Evolutionary conservation across 2,888 invertebrate species (phyloP), one percentile per base, ranked within the genome.

Genomic region (Campopleginae sp.): DNA sequence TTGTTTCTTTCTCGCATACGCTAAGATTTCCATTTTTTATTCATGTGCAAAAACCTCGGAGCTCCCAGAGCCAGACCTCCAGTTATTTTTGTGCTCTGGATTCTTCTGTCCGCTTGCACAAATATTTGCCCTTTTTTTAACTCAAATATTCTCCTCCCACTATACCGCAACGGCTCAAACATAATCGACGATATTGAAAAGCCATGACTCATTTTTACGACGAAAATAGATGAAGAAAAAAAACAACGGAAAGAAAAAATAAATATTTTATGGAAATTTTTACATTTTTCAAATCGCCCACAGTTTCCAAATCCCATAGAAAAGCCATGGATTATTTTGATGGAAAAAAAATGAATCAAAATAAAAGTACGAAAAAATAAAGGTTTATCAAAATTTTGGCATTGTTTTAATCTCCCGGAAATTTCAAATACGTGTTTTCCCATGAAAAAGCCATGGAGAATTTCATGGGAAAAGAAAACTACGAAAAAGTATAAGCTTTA

Each of bases 161-260:
- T 51, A 19, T 51, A 51, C 8, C 2, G 3, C 14, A 58, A 27
- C 27, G 14, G 58, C 58, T 14, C 27, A 58, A 58, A 58, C 58
- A 58, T 14, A 58, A 58, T 58, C 27, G 14, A 27, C 58, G 27
- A 58, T 58, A 58, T 58, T 58, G 27, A 58, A 48, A 58, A 58
- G 58, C 27, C 27, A 27, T 58, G 27, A 58, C 14, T 27, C 58
- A 58, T 58, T 14, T 14, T 27, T 27, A 58, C 14, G 27, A 27
- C 27, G 27, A 27, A 27, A 27, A 54, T 27, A 54, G 12, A 54
- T 12, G 54, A 23, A 27, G 51, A 7, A 58, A 58, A 14, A 58
- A 1, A 14, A 38, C 2, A 27, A 14, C 6, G 23, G 27, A 27
- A 58, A 27, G 1, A 12, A 58, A 19, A 19, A 27, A 4, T 12